Conservation (phyloP, 2,797 vertebrate species). For the Craterocephalus amniculus region DNA sequence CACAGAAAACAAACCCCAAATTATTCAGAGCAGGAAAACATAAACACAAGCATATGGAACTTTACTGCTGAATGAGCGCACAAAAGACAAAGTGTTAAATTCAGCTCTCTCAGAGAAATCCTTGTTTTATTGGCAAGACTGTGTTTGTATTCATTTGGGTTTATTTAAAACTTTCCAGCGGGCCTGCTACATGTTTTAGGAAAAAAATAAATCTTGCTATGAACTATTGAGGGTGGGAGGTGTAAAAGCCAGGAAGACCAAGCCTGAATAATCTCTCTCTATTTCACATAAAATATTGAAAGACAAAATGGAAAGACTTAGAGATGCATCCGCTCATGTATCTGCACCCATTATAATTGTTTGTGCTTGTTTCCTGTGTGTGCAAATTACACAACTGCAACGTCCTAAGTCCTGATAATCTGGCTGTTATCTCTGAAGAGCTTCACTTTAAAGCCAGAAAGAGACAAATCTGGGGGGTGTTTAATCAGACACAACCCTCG, state of each 20-base stretch:
- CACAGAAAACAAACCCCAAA: slow-evolving; percentile 67
- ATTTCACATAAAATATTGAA: slow-evolving; percentile 30
- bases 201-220: slow-evolving; percentile 63
- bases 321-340: not conserved
- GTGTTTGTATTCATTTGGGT: slow-evolving; percentile 63
- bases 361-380: not conserved
- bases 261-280: slow-evolving; percentile 45
- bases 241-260: slow-evolving; percentile 41
- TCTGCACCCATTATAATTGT: slow-evolving; percentile 10
- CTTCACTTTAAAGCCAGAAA: not conserved
- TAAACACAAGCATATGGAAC: slow-evolving; percentile 66
- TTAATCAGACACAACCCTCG: not conserved
- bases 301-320: slow-evolving; percentile 41
- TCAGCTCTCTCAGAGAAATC: slow-evolving; percentile 57
- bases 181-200: slow-evolving; percentile 70
- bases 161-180: slow-evolving; percentile 74
- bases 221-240: slow-evolving; percentile 55
- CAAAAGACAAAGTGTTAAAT: slow-evolving; percentile 65
- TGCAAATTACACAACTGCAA: not conserved
- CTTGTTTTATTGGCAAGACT: slow-evolving; percentile 59
- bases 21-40: slow-evolving; percentile 63
- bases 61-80: slow-evolving; percentile 60
- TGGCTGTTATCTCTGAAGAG: not conserved
- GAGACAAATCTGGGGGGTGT: not conserved
- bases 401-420: not conserved